phyloP scores from a whole-genome alignment of 2,113 vertebrate species.

The Laticauda laticaudata region DNA sequence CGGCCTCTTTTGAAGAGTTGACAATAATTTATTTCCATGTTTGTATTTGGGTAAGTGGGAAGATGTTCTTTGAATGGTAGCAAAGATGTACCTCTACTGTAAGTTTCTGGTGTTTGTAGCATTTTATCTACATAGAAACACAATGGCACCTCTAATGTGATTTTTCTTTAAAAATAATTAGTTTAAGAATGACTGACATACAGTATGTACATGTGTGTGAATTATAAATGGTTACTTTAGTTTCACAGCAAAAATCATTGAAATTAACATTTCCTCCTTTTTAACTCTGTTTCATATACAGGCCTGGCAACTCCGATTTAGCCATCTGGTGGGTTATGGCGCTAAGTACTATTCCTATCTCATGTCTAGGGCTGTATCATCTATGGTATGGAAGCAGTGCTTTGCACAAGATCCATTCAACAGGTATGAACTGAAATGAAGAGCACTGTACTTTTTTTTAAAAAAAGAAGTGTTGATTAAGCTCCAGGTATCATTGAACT shows the following conservation, averaged over 20 bases:
- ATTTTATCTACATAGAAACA: conserved; percentile 8
- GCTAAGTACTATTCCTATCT: conserved; percentile 98
- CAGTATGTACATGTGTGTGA: neutral
- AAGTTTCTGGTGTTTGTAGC: neutral
- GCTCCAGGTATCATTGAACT: neutral
- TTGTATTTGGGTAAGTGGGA: conserved; percentile 1
- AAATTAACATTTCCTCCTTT: neutral
- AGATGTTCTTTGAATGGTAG: neutral
- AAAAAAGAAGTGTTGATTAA: neutral
- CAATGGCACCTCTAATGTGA: neutral
- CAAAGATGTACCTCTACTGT: neutral
- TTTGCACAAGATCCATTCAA: conserved; percentile 89
- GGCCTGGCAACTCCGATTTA: conserved; percentile 98
- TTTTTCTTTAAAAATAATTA: conserved; percentile 13
- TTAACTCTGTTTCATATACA: conserved; percentile 52
- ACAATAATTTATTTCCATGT: conserved; percentile 1
- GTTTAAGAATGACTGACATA: neutral
- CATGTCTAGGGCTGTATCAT: conserved; percentile 95
- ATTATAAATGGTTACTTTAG: conserved; percentile 13
- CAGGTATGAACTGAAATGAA: conserved; percentile 74
- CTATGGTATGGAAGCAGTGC: conserved; percentile 96
- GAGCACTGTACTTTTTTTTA: neutral
- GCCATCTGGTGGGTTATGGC: conserved; percentile 94
- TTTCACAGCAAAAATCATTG: neutral
- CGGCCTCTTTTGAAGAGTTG: neutral